phyloP scores from a whole-genome alignment of 2,888 invertebrate genomes.

The Macaria notata region DNA sequence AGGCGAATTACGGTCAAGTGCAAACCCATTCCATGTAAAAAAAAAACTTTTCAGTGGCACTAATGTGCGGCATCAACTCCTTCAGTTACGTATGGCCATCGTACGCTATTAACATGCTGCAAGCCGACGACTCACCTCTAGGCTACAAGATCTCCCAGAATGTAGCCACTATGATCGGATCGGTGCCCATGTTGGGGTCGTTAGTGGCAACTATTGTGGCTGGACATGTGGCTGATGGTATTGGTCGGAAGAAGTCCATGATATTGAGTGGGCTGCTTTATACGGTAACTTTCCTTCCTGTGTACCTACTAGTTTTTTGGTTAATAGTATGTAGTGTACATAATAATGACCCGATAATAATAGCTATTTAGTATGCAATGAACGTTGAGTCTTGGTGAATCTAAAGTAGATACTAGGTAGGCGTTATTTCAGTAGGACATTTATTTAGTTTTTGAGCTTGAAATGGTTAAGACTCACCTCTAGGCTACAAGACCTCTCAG shows the following conservation, averaged over 20 bases:
- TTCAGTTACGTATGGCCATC: slow-evolving; percentile 44
- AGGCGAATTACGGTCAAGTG: too few relatives aligned
- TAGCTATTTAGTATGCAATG: too few relatives aligned
- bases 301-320: too few relatives aligned
- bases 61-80: slow-evolving; percentile 30
- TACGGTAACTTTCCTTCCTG: slow-evolving; percentile 36
- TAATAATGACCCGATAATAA: too few relatives aligned
- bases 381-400: too few relatives aligned
- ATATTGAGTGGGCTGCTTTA: slow-evolving; percentile 36
- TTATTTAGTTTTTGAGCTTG: too few relatives aligned
- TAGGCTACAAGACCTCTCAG: slow-evolving; percentile 37
- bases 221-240: slow-evolving; percentile 37
- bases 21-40: too few relatives aligned
- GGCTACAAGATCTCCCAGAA: slow-evolving; percentile 34
- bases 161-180: slow-evolving; percentile 42
- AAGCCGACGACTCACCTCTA: slow-evolving; percentile 39
- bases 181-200: slow-evolving; percentile 43
- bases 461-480: slow-evolving; percentile 30
- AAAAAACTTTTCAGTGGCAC: slow-evolving; percentile 38
- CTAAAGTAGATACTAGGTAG: too few relatives aligned
- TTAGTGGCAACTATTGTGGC: slow-evolving; percentile 30
- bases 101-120: slow-evolving; percentile 37
- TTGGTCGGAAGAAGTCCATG: slow-evolving; percentile 44
- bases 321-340: too few relatives aligned
- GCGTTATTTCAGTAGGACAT: too few relatives aligned